These are phyloP conservation scores for Bombus polaris DNA, from an alignment of 1,140 invertebrate genomes.

Conservation along the genomic window DNA sequence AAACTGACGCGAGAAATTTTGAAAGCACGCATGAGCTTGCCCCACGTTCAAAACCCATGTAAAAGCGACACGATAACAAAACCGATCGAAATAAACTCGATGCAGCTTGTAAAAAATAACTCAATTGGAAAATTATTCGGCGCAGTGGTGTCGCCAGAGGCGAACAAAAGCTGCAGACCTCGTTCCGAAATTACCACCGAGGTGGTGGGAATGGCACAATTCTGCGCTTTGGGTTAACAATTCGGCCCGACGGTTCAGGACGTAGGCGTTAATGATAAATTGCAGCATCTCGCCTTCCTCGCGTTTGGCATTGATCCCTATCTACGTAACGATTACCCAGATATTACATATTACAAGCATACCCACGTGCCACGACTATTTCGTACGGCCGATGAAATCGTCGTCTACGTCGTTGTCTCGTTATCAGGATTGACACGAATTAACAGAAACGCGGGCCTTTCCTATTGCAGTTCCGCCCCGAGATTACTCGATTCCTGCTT, in stretches of 20 bases:
- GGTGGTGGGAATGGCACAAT: constrained; percentile 64
- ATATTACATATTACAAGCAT: constrained; percentile 62
- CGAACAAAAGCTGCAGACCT: constrained; percentile 37
- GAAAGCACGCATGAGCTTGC: no score
- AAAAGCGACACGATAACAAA: not conserved
- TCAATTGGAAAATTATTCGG: not conserved
- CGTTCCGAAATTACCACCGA: constrained; percentile 62
- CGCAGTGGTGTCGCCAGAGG: not conserved
- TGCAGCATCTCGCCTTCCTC: constrained; percentile 64
- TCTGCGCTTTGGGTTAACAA: constrained; percentile 68
- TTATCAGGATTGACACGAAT: constrained; percentile 52
- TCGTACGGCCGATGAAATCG: constrained; percentile 19
- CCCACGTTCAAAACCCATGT: not conserved
- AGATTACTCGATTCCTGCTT: not conserved
- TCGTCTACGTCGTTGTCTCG: constrained; percentile 61
- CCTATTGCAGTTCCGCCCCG: constrained; percentile 19
- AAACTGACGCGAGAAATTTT: no score
- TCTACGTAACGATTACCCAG: constrained; percentile 75
- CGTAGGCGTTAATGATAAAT: constrained; percentile 76
- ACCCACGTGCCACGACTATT: constrained; percentile 60
- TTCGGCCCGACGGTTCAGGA: constrained; percentile 48
- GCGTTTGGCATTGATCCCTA: constrained; percentile 77
- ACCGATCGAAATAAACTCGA: not conserved
- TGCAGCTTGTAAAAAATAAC: not conserved
- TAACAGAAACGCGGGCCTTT: constrained; percentile 39